phyloP scores from a whole-genome alignment of 1,140 invertebrate species.

The Aethina tumida region DNA sequence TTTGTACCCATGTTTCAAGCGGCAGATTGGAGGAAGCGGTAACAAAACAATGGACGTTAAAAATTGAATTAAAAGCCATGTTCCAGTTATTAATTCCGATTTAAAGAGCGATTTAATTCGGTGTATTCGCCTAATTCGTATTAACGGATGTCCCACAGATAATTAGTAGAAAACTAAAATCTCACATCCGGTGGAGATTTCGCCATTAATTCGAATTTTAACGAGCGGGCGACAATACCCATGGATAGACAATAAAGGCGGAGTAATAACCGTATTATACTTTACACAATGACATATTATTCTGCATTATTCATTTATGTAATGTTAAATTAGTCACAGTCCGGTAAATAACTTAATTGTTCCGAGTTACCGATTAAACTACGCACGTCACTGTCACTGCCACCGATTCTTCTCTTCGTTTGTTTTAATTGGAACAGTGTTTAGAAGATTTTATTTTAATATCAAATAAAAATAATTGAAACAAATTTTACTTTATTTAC shows the following conservation, averaged over 20 bases:
- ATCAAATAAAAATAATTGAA: too few relatives aligned
- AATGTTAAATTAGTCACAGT: constrained; percentile 20
- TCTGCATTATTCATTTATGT: constrained; percentile 16
- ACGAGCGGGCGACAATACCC: constrained; percentile 1
- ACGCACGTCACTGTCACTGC: too few relatives aligned
- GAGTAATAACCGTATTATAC: constrained; percentile 14
- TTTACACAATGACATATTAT: constrained; percentile 19
- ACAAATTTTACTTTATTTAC: too few relatives aligned
- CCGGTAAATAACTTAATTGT: constrained; percentile 19
- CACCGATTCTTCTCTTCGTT: too few relatives aligned
- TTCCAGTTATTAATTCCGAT: constrained; percentile 11
- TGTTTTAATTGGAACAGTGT: too few relatives aligned
- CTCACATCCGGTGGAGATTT: constrained; percentile 18
- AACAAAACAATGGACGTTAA: too few relatives aligned
- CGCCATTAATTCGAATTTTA: constrained; percentile 7
- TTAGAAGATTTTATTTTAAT: too few relatives aligned
- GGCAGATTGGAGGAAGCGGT: too few relatives aligned
- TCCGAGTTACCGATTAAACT: constrained; percentile 1
- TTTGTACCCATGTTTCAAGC: too few relatives aligned
- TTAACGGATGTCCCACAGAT: constrained; percentile 16
- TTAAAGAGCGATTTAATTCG: constrained; percentile 10
- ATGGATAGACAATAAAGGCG: constrained; percentile 9
- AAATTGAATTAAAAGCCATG: too few relatives aligned
- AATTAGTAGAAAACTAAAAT: constrained; percentile 21
- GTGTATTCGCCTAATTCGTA: constrained; percentile 6